Evolutionary conservation across 1,140 invertebrate species (phyloP), one percentile per base, ranked within the genome.

Genomic region (Drosophila athabasca): DNA sequence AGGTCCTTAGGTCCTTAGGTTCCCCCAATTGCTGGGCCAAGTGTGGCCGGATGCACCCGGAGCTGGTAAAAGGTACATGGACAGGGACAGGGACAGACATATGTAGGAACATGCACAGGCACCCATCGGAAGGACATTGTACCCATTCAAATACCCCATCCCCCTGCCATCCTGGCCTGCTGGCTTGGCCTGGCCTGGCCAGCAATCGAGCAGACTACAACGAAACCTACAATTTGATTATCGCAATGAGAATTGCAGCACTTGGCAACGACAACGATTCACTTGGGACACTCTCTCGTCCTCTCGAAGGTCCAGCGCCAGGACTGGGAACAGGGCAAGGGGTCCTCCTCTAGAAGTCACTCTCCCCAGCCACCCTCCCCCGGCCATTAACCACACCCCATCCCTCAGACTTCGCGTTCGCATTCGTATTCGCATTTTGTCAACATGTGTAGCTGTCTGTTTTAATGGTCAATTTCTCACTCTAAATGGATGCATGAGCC

Each of bases 381-480:
- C 17, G 17, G 17, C 17, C 17, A 19, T 19, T 19, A 19, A 19
- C 17, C 17, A 29, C 31, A 6, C 11, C 29, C n/a, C 57, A 57
- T 24, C 48, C 61, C 58, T 54, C 31, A 61, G 61, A 70, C 59
- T 13, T 68, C 77, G 73, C 80, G 80, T 62, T 79, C 78, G 80
- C 85, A 90, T 13, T 68, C 77, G 73, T 78, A 77, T 62, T 79
- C 78, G 80, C 85, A 90, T 90, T 70, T 90, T 90, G 85, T 90
- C 85, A 90, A 87, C 87, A 85, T 87, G 68, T 87, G 82, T 87
- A 87, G 78, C 82, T 87, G 83, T 88, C 83, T 79, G 78, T 78
- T 89, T 87, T 89, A 90, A 89, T 90, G 89, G 89, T 70, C 89
- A 90, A 90, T 90, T 90, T 90, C 84, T 90, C 89, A 90, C 89